Percentiles rank a stretch among this genome's conserved stretches.
Conservation (phyloP, 1,140 invertebrate species). For the Drosophila lacteicornis region DNA sequence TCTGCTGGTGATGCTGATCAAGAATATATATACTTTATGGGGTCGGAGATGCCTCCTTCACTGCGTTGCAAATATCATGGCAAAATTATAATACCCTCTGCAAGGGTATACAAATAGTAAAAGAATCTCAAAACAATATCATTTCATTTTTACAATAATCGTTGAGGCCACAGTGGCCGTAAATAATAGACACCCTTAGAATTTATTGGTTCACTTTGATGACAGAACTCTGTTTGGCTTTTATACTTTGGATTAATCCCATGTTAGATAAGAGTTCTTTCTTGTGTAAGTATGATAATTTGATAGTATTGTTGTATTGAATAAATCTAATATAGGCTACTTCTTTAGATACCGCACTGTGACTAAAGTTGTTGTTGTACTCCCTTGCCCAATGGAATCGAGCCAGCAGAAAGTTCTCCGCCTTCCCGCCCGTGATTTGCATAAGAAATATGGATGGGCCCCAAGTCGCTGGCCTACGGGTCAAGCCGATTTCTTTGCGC, state of each 20-base stretch:
- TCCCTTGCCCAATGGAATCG: not conserved
- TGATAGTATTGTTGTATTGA: not conserved
- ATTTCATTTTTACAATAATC: no score
- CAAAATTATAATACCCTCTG: no score
- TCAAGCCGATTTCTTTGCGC: constrained; percentile 11
- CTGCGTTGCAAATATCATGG: no score
- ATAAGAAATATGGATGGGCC: constrained; percentile 9
- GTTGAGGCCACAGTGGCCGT: no score
- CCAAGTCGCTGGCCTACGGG: constrained; percentile 1
- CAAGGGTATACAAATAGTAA: no score
- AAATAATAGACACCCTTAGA: not conserved
- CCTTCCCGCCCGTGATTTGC: constrained; percentile 5
- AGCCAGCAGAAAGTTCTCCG: not conserved
- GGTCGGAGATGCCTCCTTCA: no score
- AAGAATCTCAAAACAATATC: no score
- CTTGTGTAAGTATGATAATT: constrained; percentile 1
- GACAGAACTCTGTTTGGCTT: no score
- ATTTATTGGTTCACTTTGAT: not conserved
- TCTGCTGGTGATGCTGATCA: no score
- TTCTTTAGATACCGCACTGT: not conserved
- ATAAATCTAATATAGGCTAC: constrained; percentile 7
- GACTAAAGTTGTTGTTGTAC: not conserved
- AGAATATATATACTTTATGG: no score
- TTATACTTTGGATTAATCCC: not conserved
- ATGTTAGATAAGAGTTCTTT: not conserved